Conservation (phyloP, 2,888 invertebrate genomes). For the Agriopis leucophaearia region DNA sequence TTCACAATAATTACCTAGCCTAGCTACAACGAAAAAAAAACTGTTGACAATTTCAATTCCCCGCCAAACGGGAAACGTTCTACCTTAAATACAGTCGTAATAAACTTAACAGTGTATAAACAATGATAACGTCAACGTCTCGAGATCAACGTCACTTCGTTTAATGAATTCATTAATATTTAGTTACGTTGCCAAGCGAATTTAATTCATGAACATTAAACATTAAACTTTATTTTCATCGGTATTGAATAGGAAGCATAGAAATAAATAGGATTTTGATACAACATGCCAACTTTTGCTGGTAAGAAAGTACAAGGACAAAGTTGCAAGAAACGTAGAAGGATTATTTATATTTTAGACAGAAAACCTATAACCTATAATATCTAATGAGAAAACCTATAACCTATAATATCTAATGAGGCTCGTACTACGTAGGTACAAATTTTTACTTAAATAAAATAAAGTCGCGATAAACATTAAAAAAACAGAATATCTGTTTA, state of each 20-base stretch:
- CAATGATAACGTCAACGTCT: slow-evolving; percentile 2
- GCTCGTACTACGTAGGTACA: too few relatives aligned
- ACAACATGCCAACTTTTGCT: neutral
- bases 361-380: neutral
- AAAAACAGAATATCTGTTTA: too few relatives aligned
- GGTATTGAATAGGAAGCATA: neutral
- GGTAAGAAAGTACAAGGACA: neutral
- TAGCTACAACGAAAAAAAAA: too few relatives aligned
- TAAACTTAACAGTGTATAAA: neutral
- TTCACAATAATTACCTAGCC: too few relatives aligned
- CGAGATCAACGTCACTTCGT: slow-evolving; percentile 26
- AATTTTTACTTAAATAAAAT: too few relatives aligned
- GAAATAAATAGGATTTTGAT: slow-evolving; percentile 4
- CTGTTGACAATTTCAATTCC: too few relatives aligned
- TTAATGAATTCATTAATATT: slow-evolving; percentile 32
- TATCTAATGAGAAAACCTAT: neutral
- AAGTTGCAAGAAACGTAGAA: neutral
- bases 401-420: too few relatives aligned
- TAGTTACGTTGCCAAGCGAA: slow-evolving; percentile 8
- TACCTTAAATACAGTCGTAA: neutral
- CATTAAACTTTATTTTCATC: slow-evolving; percentile 3
- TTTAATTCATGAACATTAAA: neutral
- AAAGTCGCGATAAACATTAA: too few relatives aligned
- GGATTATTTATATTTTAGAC: neutral
- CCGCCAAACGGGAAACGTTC: too few relatives aligned